Evolutionary conservation across 1,140 invertebrate genomes (phyloP).

Genomic region (Aphaenogaster rudis): DNA sequence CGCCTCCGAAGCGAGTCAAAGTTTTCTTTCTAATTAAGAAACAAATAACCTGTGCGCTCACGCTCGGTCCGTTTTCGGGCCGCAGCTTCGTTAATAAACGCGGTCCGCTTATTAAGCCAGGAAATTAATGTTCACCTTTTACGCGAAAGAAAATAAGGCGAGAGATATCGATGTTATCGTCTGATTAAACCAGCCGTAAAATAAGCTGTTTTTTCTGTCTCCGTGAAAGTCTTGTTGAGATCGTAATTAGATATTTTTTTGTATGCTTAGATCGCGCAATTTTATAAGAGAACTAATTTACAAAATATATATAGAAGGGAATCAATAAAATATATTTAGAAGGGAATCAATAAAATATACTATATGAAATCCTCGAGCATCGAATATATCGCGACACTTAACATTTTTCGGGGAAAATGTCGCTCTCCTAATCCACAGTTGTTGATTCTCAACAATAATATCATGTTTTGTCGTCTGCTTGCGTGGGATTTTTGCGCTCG

Average conservation of each 20-base stretch:
- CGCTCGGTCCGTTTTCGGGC: slow-evolving; percentile 82
- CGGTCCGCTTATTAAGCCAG: slow-evolving; percentile 82
- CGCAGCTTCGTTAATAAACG: slow-evolving; percentile 83
- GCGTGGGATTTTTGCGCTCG: slow-evolving; percentile 42
- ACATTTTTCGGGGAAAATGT: background rate
- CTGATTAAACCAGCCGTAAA: slow-evolving; percentile 76
- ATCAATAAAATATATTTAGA: background rate
- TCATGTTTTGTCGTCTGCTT: background rate
- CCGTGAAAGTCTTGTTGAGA: background rate
- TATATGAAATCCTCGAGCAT: background rate
- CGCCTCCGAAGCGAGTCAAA: slow-evolving; percentile 81
- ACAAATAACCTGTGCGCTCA: slow-evolving; percentile 84
- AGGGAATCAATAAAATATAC: background rate
- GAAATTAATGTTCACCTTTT: slow-evolving; percentile 82
- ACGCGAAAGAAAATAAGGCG: slow-evolving; percentile 63
- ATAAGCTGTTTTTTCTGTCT: background rate
- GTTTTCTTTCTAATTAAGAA: slow-evolving; percentile 86
- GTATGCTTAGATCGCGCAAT: background rate
- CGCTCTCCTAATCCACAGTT: background rate
- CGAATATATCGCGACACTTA: background rate
- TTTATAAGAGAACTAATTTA: background rate
- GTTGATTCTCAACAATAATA: slow-evolving; percentile 18
- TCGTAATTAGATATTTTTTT: background rate
- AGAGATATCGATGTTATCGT: slow-evolving; percentile 73
- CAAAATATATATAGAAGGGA: background rate